Base-by-base conservation (phyloP, 2,797 vertebrate genomes). In the Saxicola maurus region DNA sequence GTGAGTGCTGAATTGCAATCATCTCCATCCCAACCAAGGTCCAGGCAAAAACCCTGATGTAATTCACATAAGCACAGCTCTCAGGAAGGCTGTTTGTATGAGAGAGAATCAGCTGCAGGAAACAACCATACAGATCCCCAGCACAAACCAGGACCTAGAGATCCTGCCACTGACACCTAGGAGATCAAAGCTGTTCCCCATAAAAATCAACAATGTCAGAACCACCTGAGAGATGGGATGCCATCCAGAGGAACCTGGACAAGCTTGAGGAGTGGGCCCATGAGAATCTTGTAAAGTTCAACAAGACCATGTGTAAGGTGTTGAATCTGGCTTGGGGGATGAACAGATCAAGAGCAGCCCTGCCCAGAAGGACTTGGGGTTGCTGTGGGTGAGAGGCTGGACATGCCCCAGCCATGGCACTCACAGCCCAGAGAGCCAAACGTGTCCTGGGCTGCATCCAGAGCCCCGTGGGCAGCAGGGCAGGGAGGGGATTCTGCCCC, bases 11-110 rank as follows among this genome's bases (percentile, higher is more conserved):
- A 12, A 66, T 4, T 13, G 8, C 33, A 67, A 30, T 19, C n/a
- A 37, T 4, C 19, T 69, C 25, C 25, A 81, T 10, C 16, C 14
- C 48, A 65, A 46, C 8, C 6, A 21, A 69, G 4, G 2, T 5
- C 13, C 30, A 66, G 11, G 31, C 13, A 60, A 6, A 57, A 55
- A 9, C 1, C 0, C 2, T 3, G 5, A 15, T 5, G 1, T 15
- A 42, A 64, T 20, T 38, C 45, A 68, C 6, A 2, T 0, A 40
- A 17, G 20, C 20, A 57, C 0, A 27, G 23, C 9, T 61, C n/a
- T 45, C 21, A n/a, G 30, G 38, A 68, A 57, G 1, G 1, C 9
- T 42, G 65, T 60, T 28, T 16, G 4, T n/a, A 7, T 2, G 13
- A 49, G 1, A 13, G 2, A 60, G 7, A 10, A 60, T 23, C 42